Evolutionary conservation across 2,888 invertebrate species (phyloP).

Genomic region (Acanthopleura granulata): DNA sequence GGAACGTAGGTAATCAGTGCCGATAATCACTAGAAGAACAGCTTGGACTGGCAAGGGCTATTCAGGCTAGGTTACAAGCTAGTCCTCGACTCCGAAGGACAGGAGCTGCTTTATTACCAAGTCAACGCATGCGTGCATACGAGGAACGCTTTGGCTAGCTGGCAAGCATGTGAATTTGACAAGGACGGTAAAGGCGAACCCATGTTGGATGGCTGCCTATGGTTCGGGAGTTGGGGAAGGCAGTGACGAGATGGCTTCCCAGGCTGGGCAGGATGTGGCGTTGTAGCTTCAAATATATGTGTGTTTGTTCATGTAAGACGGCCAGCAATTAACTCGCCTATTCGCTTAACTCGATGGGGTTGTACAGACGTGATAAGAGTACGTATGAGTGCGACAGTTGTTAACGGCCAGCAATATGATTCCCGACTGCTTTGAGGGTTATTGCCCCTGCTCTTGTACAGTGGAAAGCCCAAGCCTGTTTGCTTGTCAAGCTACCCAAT

Average conservation of each 20-base stretch:
- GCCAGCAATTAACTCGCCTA: neutral
- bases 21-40: too few species aligned
- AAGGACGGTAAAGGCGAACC: neutral
- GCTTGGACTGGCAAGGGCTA: too few species aligned
- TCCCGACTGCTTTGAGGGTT: slow-evolving; percentile 3
- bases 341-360: neutral
- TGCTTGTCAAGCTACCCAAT: slow-evolving; percentile 12
- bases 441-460: slow-evolving; percentile 1
- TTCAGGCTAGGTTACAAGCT: too few species aligned
- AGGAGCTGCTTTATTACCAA: too few species aligned
- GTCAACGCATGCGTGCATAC: slow-evolving; percentile 5
- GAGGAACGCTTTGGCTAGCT: slow-evolving; percentile 1
- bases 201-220: neutral
- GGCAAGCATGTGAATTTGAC: slow-evolving; percentile 3
- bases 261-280: too few species aligned
- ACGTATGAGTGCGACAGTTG: slow-evolving; percentile 6
- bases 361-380: neutral
- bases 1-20: too few species aligned
- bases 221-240: neutral
- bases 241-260: too few species aligned
- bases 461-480: slow-evolving; percentile 4
- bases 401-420: neutral
- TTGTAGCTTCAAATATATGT: too few species aligned
- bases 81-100: too few species aligned
- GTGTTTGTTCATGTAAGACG: too few species aligned